Evolutionary conservation across 2,113 vertebrate genomes (phyloP), one percentile per base, ranked within the genome.

Genomic region (Cyanoramphus novaezelandiae): DNA sequence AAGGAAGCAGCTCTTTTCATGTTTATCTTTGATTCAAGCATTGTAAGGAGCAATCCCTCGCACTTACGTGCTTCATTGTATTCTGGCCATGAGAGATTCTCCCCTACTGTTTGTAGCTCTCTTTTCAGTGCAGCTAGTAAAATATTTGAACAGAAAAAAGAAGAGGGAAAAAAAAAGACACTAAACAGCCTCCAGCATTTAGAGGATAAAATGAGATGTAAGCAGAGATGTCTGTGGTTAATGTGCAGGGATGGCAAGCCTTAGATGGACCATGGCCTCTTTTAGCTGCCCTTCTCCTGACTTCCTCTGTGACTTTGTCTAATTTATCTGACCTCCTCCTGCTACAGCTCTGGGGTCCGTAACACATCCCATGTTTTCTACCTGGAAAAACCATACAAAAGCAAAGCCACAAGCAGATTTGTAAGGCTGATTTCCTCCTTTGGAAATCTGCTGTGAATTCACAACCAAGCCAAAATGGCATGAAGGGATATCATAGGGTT

Each of bases 1-100:
- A 57, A 93, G 95, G 88, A 96, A 71, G 69, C 24, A 86, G 77
- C 52, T 95, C 95, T 94, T 96, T 96, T 96, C 74, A 95, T 94
- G 92, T 93, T 96, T 96, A 91, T 86, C 95, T 96, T 97, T 96
- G 95, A 97, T 96, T 93, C 80, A 90, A 87, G 53, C 81, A 76
- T 87, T 97, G 95, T 93, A 94, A 96, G 91, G 86, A 94, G 80
- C 95, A 96, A 92, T 96, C 93, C 92, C 80, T 93, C 7, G 3
- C 88, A 95, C 80, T 97, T 95, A 94, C 0, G 52, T 0, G 8
- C 77, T 87, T 94, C 96, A 96, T 96, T 97, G 95, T 97, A 93
- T 92, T 97, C 95, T 82, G 62, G 37, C 93, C 88, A 72, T 86
- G 93, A 94, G 95, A 95, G 90, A 72, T 78, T 88, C 93, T 94